phyloP scores from a whole-genome alignment of 35 echinoderm and acorn worm genomes.

The Hemicentrotus pulcherrimus region DNA sequence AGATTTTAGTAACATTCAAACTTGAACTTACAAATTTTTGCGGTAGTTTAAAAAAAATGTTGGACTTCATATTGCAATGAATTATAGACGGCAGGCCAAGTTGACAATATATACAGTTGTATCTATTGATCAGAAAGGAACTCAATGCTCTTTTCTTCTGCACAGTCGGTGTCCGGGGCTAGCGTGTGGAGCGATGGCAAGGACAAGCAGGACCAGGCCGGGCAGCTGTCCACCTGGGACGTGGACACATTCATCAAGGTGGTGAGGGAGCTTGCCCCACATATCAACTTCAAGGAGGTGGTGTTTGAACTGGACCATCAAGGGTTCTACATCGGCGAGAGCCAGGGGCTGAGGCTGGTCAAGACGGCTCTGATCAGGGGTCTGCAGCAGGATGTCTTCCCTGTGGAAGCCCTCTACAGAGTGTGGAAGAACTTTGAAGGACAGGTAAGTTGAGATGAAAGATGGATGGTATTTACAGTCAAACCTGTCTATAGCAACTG shows the following conservation, averaged over 20 bases:
- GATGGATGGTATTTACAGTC: background rate
- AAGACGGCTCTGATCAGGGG: slow-evolving; percentile 80
- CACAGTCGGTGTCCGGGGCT: slow-evolving; percentile 69
- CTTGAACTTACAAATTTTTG: no score
- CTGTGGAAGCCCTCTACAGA: slow-evolving; percentile 83
- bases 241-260: slow-evolving; percentile 86
- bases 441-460: slow-evolving; percentile 65
- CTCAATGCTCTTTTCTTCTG: background rate
- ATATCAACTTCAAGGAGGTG: slow-evolving; percentile 91
- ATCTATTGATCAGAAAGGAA: no score
- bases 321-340: slow-evolving; percentile 76
- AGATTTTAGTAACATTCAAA: no score
- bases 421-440: slow-evolving; percentile 91
- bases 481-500: no score
- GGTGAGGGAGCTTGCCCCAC: slow-evolving; percentile 80
- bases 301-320: slow-evolving; percentile 83
- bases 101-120: no score
- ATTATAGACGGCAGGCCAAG: no score
- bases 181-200: slow-evolving; percentile 90
- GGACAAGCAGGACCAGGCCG: slow-evolving; percentile 68
- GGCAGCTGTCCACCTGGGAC: slow-evolving; percentile 72
- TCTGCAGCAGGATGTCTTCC: slow-evolving; percentile 80
- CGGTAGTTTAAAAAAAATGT: no score
- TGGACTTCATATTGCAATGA: no score
- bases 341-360: slow-evolving; percentile 73